phyloP scores from a whole-genome alignment of 2,797 vertebrate genomes.

The Simalia tracyae region DNA sequence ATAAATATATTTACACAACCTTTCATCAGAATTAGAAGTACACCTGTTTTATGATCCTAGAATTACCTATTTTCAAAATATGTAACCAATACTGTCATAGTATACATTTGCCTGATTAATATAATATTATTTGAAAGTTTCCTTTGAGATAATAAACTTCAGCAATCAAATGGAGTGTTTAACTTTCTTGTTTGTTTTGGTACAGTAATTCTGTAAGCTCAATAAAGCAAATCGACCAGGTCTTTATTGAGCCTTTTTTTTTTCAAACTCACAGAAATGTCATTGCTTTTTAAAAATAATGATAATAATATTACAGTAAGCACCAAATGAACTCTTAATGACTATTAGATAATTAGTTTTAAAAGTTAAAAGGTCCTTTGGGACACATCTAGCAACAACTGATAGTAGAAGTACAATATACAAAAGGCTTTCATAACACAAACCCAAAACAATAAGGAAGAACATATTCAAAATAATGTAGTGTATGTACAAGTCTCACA shows the following conservation, averaged over 20 bases:
- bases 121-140: not conserved
- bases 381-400: constrained; percentile 35
- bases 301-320: constrained; percentile 30
- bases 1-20: not conserved
- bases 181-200: not conserved
- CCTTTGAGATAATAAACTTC: not conserved
- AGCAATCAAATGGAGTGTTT: not conserved
- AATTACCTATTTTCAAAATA: not conserved
- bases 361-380: constrained; percentile 14
- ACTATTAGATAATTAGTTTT: constrained; percentile 45
- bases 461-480: not conserved
- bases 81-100: not conserved
- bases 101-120: not conserved
- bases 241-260: constrained; percentile 42
- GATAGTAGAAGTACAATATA: constrained; percentile 5
- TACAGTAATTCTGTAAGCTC: not conserved
- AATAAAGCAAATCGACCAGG: constrained; percentile 38
- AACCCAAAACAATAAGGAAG: not conserved
- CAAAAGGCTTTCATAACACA: not conserved
- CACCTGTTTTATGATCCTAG: not conserved
- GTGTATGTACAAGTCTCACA: not conserved
- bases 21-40: not conserved
- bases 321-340: constrained; percentile 28
- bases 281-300: constrained; percentile 38
- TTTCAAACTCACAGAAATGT: constrained; percentile 37